Evolutionary conservation across 2,797 vertebrate genomes (phyloP).

Genomic region (Heterohyrax brucei): DNA sequence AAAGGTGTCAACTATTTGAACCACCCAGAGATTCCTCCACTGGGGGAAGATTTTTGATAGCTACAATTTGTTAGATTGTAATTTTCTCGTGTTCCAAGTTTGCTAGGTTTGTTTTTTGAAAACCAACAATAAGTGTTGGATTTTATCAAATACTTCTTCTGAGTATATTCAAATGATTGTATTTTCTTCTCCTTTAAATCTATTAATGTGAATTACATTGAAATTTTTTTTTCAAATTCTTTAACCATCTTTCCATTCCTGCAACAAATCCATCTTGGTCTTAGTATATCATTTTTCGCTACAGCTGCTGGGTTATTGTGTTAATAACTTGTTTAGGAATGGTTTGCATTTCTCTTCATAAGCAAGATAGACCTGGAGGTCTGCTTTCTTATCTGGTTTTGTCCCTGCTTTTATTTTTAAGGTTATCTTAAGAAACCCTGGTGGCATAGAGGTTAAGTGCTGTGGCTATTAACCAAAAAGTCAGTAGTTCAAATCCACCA

Average conservation of each 20-base stretch:
- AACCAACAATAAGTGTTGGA: not conserved
- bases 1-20: not conserved
- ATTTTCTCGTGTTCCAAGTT: not conserved
- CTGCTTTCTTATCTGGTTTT: not conserved
- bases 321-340: not conserved
- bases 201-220: not conserved
- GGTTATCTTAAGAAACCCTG: not conserved
- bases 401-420: slow-evolving; percentile 17
- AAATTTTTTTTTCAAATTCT: not conserved
- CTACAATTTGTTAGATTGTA: not conserved
- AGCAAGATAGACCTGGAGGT: not conserved
- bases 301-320: not conserved
- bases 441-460: too few species aligned
- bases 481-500: too few species aligned
- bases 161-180: not conserved
- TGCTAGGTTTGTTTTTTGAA: not conserved
- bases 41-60: not conserved
- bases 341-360: not conserved
- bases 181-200: slow-evolving; percentile 16
- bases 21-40: not conserved
- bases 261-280: not conserved
- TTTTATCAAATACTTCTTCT: not conserved
- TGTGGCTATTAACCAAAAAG: too few species aligned
- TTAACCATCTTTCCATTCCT: slow-evolving; percentile 17
- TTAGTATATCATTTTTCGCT: not conserved